Percentiles rank a stretch among this genome's conserved stretches.
Evolutionary conservation across 2,797 vertebrate species (phyloP).

Genomic region (Myoxocephalus aenaeus): DNA sequence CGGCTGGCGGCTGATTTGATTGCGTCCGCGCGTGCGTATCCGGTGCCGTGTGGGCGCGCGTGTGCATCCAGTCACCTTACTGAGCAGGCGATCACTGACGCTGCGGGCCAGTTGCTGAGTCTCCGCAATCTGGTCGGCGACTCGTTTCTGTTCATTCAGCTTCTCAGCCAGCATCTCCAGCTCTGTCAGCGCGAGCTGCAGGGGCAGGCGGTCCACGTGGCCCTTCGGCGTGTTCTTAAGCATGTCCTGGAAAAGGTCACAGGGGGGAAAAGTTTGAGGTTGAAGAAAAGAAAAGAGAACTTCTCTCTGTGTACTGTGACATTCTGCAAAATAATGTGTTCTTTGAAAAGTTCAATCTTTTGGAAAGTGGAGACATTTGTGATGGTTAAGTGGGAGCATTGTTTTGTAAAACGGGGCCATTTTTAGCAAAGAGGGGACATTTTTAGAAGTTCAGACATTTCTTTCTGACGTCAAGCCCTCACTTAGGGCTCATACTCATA

Average conservation of each 20-base stretch:
- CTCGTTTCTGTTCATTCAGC: constrained; percentile 95
- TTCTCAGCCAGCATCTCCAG: constrained; percentile 96
- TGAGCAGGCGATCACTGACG: constrained; percentile 92
- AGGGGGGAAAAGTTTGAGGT: no score
- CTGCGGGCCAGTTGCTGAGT: constrained; percentile 95
- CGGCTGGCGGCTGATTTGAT: constrained; percentile 18
- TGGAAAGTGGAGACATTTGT: not conserved
- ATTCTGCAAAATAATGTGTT: not conserved
- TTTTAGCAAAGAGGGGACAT: not conserved
- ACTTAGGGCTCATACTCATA: not conserved
- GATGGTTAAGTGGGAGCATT: no score
- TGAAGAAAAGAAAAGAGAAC: no score
- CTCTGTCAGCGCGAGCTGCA: constrained; percentile 96
- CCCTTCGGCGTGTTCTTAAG: constrained; percentile 94
- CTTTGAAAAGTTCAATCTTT: no score
- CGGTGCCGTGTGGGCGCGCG: not conserved
- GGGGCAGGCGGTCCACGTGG: constrained; percentile 91
- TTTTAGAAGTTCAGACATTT: not conserved
- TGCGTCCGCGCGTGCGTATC: constrained; percentile 15
- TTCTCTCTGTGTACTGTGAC: not conserved
- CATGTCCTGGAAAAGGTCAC: constrained; percentile 89
- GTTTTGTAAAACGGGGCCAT: not conserved
- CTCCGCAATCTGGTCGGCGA: constrained; percentile 94
- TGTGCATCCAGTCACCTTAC: constrained; percentile 86
- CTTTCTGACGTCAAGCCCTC: not conserved